Evolutionary conservation across 2,797 vertebrate genomes (phyloP), one percentile per base, ranked within the genome.

Genomic region (Euthynnus affinis): DNA sequence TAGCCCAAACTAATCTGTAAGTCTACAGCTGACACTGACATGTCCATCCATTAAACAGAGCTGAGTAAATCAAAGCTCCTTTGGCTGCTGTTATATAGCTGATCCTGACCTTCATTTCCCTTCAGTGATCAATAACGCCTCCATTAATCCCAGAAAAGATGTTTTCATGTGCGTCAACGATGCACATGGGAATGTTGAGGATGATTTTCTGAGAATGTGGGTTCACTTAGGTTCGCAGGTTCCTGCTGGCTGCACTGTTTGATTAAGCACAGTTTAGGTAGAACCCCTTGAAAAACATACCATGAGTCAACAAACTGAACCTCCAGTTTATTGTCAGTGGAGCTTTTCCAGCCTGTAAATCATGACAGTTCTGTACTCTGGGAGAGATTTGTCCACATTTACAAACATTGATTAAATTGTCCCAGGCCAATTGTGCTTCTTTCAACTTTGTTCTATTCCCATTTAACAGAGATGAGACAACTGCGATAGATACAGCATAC

Each of bases 351-450:
- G 53, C 40, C 62, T 81, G 66, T 82, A 81, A 81, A 85, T 86
- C 71, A 42, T 32, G 59, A 57, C 56, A 37, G 68, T 20, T 59
- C 9, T 29, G 34, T 63, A 27, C 80, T 77, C 71, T 25, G 53
- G 62, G 49, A 71, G 62, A 76, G 71, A 74, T 87, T 87, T 80
- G 60, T 87, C 60, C 68, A 70, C 76, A 81, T 91, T 85, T 81
- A 48, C 52, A 70, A 79, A 74, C 81, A 78, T 60, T 81, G 83
- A 90, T 88, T 79, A 25, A 70, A 80, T 66, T 69, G 51, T 90
- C 78, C 76, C 66, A 23, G 22, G 53, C 20, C 71, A 57, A 12
- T 22, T 74, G 64, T 48, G 14, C 61, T 78, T 67, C 76, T 84
- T 84, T 81, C 49, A 76, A 55, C 71, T 81, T 23, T 53, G 1